phyloP scores from a whole-genome alignment of 2,797 vertebrate genomes.

The Pangasius larnaudii region DNA sequence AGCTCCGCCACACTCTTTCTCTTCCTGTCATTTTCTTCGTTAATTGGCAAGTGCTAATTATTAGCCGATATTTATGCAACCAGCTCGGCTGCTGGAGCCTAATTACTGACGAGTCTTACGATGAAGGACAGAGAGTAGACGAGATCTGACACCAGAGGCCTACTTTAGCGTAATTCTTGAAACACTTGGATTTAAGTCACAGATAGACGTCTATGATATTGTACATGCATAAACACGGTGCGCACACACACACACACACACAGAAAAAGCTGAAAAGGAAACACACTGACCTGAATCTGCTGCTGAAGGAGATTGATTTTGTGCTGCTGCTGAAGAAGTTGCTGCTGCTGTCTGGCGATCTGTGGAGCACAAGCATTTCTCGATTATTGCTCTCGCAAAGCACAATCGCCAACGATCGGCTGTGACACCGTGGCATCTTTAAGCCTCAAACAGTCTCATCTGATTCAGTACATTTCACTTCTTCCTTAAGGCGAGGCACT shows the following conservation, averaged over 20 bases:
- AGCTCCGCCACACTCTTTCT: slow-evolving; percentile 50
- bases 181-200: not conserved
- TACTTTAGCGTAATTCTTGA: not conserved
- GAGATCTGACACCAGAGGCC: not conserved
- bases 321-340: slow-evolving; percentile 99
- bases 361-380: slow-evolving; percentile 65
- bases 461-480: not conserved
- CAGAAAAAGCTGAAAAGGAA: not conserved
- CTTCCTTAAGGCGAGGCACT: not conserved
- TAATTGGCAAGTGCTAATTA: slow-evolving; percentile 83
- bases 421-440: not conserved
- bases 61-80: slow-evolving; percentile 75
- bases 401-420: not conserved
- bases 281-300: slow-evolving; percentile 99
- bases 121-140: slow-evolving; percentile 20
- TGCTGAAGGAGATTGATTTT: slow-evolving; percentile 99
- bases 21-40: slow-evolving; percentile 65
- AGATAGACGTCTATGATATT: not conserved
- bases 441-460: not conserved
- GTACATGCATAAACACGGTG: not conserved
- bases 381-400: slow-evolving; percentile 15
- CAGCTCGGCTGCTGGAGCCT: slow-evolving; percentile 69
- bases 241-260: not conserved
- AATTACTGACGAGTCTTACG: slow-evolving; percentile 73
- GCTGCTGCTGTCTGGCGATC: slow-evolving; percentile 99